Evolutionary conservation across 1,140 invertebrate species (phyloP).

Genomic region (Spodoptera litura): DNA sequence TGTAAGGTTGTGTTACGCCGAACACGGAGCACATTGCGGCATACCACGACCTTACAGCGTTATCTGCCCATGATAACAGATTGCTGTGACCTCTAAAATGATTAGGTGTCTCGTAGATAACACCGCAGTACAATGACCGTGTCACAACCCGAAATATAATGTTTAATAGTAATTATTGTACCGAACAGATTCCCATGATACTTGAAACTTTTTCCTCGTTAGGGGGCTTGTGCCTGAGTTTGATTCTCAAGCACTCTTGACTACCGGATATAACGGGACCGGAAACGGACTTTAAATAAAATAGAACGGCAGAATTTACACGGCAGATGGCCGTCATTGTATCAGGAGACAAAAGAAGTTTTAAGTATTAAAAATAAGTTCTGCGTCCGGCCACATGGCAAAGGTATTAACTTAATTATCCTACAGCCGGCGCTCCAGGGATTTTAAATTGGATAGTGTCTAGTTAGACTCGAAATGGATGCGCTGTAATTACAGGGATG

Average conservation of each 20-base stretch:
- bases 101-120: constrained; percentile 78
- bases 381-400: constrained; percentile 51
- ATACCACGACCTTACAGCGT: constrained; percentile 74
- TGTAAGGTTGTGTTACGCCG: constrained; percentile 32
- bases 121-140: constrained; percentile 80
- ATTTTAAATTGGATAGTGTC: constrained; percentile 59
- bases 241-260: constrained; percentile 68
- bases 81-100: constrained; percentile 80
- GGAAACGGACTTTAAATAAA: constrained; percentile 69
- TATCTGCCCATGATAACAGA: constrained; percentile 79
- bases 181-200: constrained; percentile 57
- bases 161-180: constrained; percentile 29
- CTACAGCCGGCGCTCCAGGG: constrained; percentile 41
- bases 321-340: constrained; percentile 68
- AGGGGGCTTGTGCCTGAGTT: constrained; percentile 51
- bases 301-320: constrained; percentile 63
- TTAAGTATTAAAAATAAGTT: constrained; percentile 57
- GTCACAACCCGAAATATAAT: constrained; percentile 51
- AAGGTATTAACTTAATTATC: constrained; percentile 59
- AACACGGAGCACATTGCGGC: constrained; percentile 66
- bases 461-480: constrained; percentile 56
- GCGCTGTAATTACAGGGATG: constrained; percentile 55
- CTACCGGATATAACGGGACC: constrained; percentile 75
- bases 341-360: constrained; percentile 59
- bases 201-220: constrained; percentile 53